Percentiles rank a stretch among this genome's conserved stretches.
phyloP scores from a whole-genome alignment of 1,140 invertebrate species.

The Gryon sp. region DNA sequence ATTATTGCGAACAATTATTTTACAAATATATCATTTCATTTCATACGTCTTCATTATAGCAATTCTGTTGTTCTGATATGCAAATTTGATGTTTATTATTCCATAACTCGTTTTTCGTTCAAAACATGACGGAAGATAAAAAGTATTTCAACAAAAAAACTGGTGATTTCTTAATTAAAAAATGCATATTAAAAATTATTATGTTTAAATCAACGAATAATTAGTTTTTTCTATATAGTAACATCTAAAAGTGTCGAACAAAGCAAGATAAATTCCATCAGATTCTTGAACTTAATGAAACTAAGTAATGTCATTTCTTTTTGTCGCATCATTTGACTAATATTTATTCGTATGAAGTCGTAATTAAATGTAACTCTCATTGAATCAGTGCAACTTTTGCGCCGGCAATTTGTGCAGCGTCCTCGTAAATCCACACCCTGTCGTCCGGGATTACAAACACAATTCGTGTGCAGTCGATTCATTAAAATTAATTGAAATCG shows the following conservation, averaged over 20 bases:
- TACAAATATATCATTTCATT: slow-evolving; percentile 5
- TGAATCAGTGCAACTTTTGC: slow-evolving; percentile 4
- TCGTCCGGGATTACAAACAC: slow-evolving; percentile 19
- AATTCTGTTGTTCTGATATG: no score
- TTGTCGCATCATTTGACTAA: slow-evolving; percentile 3
- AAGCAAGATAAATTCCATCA: no score
- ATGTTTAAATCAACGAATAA: no score
- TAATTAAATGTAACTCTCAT: slow-evolving; percentile 37
- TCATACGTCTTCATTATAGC: no score
- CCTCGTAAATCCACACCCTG: slow-evolving; percentile 17
- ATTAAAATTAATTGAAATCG: slow-evolving; percentile 62
- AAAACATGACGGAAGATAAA: no score
- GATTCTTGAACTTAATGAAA: slow-evolving; percentile 5
- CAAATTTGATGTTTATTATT: background rate
- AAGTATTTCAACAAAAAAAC: no score
- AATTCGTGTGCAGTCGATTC: slow-evolving; percentile 55
- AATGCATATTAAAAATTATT: no score
- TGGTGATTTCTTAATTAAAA: no score
- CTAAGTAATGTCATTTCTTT: slow-evolving; percentile 1
- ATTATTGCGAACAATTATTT: slow-evolving; percentile 16
- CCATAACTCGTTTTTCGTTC: background rate
- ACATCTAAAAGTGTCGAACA: no score
- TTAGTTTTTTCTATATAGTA: background rate
- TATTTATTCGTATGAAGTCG: slow-evolving; percentile 18
- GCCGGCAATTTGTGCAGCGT: slow-evolving; percentile 16